Percentiles rank a stretch among this genome's conserved stretches.
Conservation (phyloP, 2,113 vertebrate species). For the human (Homo sapiens) region DNA sequence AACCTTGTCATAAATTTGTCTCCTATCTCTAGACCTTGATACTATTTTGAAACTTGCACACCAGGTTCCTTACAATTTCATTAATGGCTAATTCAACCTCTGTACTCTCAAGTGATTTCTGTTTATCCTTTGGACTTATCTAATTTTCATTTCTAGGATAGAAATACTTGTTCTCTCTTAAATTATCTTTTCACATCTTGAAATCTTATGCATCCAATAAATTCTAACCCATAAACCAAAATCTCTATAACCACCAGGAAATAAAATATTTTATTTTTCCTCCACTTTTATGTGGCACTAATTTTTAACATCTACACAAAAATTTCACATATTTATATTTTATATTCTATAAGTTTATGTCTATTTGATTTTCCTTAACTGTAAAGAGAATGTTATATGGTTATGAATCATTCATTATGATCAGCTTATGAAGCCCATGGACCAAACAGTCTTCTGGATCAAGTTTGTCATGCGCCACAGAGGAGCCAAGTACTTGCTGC, state of each 20-base stretch:
- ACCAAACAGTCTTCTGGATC: slow-evolving; percentile 91
- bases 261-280: background rate
- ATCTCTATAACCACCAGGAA: background rate
- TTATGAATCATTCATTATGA: slow-evolving; percentile 83
- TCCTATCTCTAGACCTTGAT: background rate
- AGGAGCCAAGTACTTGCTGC: slow-evolving; percentile 88
- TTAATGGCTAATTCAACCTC: background rate
- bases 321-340: background rate
- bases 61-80: background rate
- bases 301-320: background rate
- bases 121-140: background rate
- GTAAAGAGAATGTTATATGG: slow-evolving; percentile 85
- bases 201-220: background rate
- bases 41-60: background rate
- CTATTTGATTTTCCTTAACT: slow-evolving; percentile 72
- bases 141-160: background rate
- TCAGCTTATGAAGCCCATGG: slow-evolving; percentile 78
- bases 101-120: background rate
- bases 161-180: background rate
- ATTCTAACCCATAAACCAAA: background rate
- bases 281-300: background rate
- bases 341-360: background rate
- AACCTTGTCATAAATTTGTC: background rate
- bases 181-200: background rate
- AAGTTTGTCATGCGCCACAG: slow-evolving; percentile 75